Evolutionary conservation across 2,888 invertebrate genomes (phyloP), one percentile per base, ranked within the genome.

Genomic region (Melanophora roralis): DNA sequence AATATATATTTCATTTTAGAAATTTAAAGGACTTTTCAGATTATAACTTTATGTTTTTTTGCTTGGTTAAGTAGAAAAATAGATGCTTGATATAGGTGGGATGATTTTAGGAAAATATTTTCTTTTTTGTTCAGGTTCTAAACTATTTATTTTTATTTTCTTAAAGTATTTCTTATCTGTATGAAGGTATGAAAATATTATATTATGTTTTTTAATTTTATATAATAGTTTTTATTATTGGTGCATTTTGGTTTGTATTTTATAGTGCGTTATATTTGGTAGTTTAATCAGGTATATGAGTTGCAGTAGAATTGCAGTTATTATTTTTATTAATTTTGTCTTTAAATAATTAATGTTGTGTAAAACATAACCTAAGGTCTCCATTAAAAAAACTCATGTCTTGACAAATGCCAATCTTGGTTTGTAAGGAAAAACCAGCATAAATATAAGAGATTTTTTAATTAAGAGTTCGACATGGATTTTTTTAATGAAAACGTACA

Each of bases 81-180:
- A 88, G 87, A 82, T 82, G 78, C 74, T 81, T 80, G 80, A 80
- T 81, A n/a, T n/a, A 88, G 88, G 89, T 88, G 88, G 88, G 88
- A 87, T 88, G 87, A 88, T 87, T 86, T 87, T 88, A 88, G 87
- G 88, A 88, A 86, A 88, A 32, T 36, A 71, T 23, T 75, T 53
- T 45, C 57, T 73, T 47, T 62, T 47, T 55, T 51, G 43, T 59
- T 62, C 34, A 57, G 60, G 38, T 62, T 14, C 11, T 51, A 23
- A 40, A 12, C 45, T 55, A 21, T 53, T 81, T 12, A 7, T 67
- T 38, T 64, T 55, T 2, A 76, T 67, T 67, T 51, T 32, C 72
- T 80, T 73, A 65, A 62, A 55, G 67, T 79, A 67, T 80, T 78
- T 65, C 19, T 57, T 53, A 67, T 45, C 51, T 43, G 57, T 80